Conservation (phyloP, 2,888 invertebrate species). For the Xestia c-nigrum region DNA sequence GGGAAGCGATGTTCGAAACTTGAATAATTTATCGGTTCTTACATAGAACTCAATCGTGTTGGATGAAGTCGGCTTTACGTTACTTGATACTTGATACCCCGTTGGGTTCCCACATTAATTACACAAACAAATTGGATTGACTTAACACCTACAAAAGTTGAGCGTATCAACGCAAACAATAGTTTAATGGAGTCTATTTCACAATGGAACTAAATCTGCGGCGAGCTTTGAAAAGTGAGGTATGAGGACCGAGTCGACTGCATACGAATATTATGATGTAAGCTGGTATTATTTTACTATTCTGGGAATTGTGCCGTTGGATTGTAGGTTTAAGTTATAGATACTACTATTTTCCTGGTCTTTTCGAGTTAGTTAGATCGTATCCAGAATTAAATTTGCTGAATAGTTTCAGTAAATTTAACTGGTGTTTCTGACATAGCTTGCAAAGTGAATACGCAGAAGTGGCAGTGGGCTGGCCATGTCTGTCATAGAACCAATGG, state of each 20-base stretch:
- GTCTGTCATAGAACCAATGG: background rate
- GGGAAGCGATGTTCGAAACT: constrained; percentile 6
- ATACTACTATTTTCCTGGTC: background rate
- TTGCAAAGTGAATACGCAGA: background rate
- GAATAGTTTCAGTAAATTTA: too few species aligned
- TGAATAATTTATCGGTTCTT: constrained; percentile 41
- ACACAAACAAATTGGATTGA: constrained; percentile 48
- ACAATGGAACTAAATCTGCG: constrained; percentile 36
- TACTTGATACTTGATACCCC: constrained; percentile 36
- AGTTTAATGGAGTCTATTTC: constrained; percentile 47
- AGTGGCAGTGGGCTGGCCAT: background rate
- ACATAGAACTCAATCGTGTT: constrained; percentile 32
- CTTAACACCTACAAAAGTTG: constrained; percentile 52
- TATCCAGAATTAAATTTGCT: background rate
- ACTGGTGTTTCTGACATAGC: background rate
- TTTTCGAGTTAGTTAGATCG: background rate
- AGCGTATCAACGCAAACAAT: constrained; percentile 41
- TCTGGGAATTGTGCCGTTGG: constrained; percentile 18
- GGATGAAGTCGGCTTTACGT: constrained; percentile 18
- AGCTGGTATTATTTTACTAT: constrained; percentile 29
- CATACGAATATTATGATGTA: constrained; percentile 25
- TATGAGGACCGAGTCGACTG: constrained; percentile 25
- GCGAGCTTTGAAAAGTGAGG: constrained; percentile 44
- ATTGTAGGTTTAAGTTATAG: background rate
- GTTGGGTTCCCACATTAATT: constrained; percentile 46